Percentiles rank a stretch among this genome's conserved stretches.
Evolutionary conservation across 2,113 vertebrate species (phyloP).

Genomic region (Saguinus midas): DNA sequence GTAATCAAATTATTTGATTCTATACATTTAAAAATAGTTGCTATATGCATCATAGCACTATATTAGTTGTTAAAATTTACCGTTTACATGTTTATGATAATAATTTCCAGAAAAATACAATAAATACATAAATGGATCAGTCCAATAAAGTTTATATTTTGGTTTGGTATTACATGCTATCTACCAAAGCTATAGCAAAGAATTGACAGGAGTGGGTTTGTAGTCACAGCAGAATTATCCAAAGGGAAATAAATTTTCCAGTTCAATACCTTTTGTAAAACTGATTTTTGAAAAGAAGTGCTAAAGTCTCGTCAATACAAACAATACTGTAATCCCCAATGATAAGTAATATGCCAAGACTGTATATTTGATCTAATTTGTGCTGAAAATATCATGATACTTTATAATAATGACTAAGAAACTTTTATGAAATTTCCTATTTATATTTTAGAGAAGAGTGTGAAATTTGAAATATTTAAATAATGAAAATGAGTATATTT

Average conservation of each 20-base stretch:
- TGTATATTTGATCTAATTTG: neutral
- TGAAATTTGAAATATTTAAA: neutral
- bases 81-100: neutral
- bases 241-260: conserved; percentile 48
- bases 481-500: neutral
- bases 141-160: neutral
- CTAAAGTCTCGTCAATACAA: conserved; percentile 1
- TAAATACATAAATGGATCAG: neutral
- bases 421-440: neutral
- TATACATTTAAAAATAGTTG: neutral
- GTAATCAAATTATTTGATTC: neutral
- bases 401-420: neutral
- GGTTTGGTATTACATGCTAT: neutral
- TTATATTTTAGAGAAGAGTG: neutral
- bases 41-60: neutral
- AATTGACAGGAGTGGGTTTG: neutral
- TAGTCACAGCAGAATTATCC: neutral
- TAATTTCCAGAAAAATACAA: neutral
- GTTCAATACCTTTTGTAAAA: neutral
- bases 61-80: neutral
- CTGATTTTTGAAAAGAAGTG: neutral
- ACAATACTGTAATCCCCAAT: neutral
- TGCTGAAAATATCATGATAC: neutral
- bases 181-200: neutral
- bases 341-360: neutral